Base-by-base conservation (phyloP, 1,140 invertebrate genomes). In the Aphelenchoides fujianensis region DNA sequence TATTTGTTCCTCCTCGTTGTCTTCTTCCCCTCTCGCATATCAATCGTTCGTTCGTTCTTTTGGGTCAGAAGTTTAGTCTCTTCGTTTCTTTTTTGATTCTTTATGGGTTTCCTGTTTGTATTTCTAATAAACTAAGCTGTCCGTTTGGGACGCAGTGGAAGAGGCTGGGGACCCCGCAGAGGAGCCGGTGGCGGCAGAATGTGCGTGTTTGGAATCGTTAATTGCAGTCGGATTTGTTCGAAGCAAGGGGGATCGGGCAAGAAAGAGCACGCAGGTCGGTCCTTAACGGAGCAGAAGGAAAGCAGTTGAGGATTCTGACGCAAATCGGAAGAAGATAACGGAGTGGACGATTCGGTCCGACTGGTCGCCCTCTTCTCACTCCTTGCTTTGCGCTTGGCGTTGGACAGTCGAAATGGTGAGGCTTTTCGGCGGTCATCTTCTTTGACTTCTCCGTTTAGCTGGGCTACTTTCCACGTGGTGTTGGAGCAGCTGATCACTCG, bases 391-490 rank as follows among this genome's bases (percentile, higher is more conserved):
- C n/a, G n/a, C n/a, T n/a, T n/a, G n/a, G n/a, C n/a, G n/a, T n/a
- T n/a, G n/a, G n/a, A n/a, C n/a, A n/a, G n/a, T n/a, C n/a, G n/a
- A n/a, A n/a, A n/a, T n/a, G n/a, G n/a, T n/a, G n/a, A n/a, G n/a
- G n/a, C n/a, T n/a, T n/a, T n/a, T n/a, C n/a, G n/a, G n/a, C n/a
- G n/a, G n/a, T n/a, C n/a, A n/a, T n/a, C n/a, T n/a, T n/a, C n/a
- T n/a, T n/a, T n/a, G n/a, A n/a, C n/a, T n/a, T n/a, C n/a, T n/a
- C n/a, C n/a, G n/a, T 71, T 73, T 66, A 71, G 70, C 37, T 72
- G 7, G 70, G 70, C 16, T 72, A 74, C 36, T 34, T 72, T n/a
- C 16, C 70, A 72, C 48, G 61, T 61, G 23, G 34, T 68, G 32
- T 53, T 72, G 12, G 27, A 72, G 62, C n/a, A 23, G 2, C 34